These are phyloP conservation scores for Trachops cirrhosus DNA, from an alignment of 2,797 vertebrate species.

Conservation along the genomic window DNA sequence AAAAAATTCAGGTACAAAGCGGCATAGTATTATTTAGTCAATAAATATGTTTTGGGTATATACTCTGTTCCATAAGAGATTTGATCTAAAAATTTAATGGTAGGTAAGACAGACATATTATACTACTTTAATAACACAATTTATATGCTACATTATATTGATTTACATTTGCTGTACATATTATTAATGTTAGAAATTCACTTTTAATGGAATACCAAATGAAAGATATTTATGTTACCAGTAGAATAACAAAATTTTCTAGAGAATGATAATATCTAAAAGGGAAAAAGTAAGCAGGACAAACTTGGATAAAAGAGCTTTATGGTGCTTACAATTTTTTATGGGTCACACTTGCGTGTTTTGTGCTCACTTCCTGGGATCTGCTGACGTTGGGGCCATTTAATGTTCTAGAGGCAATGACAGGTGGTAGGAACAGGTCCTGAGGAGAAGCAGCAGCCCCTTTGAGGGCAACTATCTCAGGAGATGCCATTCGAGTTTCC, in stretches of 20 bases:
- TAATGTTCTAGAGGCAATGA: not conserved
- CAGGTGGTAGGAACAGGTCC: not conserved
- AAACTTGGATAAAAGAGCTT: not conserved
- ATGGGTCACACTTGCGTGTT: not conserved
- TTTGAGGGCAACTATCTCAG: not conserved
- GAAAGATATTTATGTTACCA: not conserved
- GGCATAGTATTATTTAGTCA: not conserved
- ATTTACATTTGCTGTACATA: not conserved
- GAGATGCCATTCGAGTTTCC: not conserved
- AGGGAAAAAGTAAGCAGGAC: not conserved
- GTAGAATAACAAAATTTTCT: not conserved
- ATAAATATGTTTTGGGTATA: not conserved
- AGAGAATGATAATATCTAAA: not conserved
- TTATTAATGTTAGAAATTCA: not conserved
- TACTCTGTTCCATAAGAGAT: not conserved
- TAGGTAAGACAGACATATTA: rapidly evolving
- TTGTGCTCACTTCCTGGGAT: not conserved
- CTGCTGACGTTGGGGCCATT: not conserved
- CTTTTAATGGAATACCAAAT: constrained; percentile 3
- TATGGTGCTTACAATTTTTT: not conserved
- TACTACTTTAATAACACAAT: not conserved
- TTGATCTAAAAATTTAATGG: not conserved
- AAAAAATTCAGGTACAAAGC: not conserved
- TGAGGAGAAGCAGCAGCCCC: not conserved
- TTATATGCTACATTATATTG: not conserved